A percentile compares a stretch with the other conserved stretches of the same genome.
Evolutionary conservation across 2,113 vertebrate genomes (phyloP).

Genomic region (Malurus cyaneus): DNA sequence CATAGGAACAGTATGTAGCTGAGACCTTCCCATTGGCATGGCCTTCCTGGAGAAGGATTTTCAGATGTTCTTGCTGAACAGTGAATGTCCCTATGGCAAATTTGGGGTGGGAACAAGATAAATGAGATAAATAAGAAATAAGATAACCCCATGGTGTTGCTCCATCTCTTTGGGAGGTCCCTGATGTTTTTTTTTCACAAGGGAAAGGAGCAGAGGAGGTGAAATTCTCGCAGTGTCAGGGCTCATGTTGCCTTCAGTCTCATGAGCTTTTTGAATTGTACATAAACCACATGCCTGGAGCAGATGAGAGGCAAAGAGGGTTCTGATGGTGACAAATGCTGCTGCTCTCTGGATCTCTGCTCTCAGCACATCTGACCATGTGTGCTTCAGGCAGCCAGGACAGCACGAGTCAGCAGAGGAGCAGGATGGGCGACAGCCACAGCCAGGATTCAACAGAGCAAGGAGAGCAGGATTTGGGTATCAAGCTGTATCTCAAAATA

Average conservation of each 20-base stretch:
- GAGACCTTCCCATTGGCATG: neutral
- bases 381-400: neutral
- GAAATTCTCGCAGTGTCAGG: neutral
- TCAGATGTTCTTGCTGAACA: neutral
- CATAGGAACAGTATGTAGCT: neutral
- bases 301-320: neutral
- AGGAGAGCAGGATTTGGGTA: neutral
- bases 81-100: neutral
- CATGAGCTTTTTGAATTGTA: neutral
- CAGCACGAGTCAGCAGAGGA: accelerated
- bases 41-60: neutral
- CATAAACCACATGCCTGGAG: accelerated
- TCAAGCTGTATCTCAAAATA: neutral
- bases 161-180: neutral
- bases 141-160: neutral
- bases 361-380: neutral
- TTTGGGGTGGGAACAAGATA: neutral
- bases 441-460: neutral
- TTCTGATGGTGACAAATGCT: neutral
- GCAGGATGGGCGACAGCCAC: neutral
- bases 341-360: neutral
- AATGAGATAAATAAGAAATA: neutral
- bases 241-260: accelerated
- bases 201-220: neutral
- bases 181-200: neutral